Conservation (phyloP, 1,140 invertebrate species). For the Acromyrmex heyeri region DNA sequence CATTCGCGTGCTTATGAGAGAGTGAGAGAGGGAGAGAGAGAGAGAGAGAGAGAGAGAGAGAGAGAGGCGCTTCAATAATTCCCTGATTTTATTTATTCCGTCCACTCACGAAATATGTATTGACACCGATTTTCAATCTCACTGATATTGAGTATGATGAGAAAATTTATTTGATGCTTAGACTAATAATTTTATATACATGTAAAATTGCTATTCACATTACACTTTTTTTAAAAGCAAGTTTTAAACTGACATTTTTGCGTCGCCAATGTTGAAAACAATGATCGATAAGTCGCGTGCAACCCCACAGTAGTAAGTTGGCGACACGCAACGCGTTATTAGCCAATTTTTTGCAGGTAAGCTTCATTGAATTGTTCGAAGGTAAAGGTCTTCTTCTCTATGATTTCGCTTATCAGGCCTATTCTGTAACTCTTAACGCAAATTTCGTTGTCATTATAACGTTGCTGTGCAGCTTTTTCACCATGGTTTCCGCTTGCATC, state of each 20-base stretch:
- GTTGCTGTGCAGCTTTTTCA: too few species aligned
- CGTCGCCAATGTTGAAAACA: constrained; percentile 56
- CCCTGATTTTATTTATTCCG: not conserved
- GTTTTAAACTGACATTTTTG: not conserved
- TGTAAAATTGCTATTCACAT: not conserved
- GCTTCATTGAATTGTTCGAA: not conserved
- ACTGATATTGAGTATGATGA: not conserved
- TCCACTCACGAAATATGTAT: not conserved
- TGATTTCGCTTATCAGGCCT: not conserved
- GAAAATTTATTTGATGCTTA: not conserved
- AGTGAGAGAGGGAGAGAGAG: too few species aligned
- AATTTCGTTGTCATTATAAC: too few species aligned
- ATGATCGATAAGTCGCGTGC: constrained; percentile 64
- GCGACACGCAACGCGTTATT: constrained; percentile 15
- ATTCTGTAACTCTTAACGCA: too few species aligned
- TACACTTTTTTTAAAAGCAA: too few species aligned
- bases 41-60: too few species aligned
- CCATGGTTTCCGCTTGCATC: not conserved
- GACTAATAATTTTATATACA: not conserved
- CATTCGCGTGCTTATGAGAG: too few species aligned
- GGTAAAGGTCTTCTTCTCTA: constrained; percentile 15
- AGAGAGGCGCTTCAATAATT: not conserved
- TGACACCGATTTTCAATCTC: constrained; percentile 14
- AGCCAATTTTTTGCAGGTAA: constrained; percentile 28
- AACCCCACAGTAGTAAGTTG: constrained; percentile 53